phyloP scores from a whole-genome alignment of 2,888 invertebrate species.

The Ormyrus nitidulus region DNA sequence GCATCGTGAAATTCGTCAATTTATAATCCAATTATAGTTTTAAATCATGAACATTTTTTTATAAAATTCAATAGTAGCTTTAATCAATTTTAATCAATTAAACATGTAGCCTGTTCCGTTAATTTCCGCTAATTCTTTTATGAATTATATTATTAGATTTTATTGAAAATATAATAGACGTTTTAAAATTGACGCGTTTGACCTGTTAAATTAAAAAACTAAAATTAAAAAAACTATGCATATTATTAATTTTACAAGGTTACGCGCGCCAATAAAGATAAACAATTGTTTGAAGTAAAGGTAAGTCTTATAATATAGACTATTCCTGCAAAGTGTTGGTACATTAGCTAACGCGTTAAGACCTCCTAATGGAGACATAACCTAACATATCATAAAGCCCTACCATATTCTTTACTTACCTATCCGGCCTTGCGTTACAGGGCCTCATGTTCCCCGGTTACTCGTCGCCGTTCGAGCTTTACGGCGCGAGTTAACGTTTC shows the following conservation, averaged over 20 bases:
- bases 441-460: background rate
- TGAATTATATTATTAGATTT: too few relatives aligned
- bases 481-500: constrained; percentile 54
- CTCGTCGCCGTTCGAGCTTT: constrained; percentile 50
- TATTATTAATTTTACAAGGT: constrained; percentile 1
- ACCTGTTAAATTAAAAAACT: too few relatives aligned
- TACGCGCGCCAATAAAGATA: constrained; percentile 25
- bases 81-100: too few relatives aligned
- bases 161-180: too few relatives aligned
- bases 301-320: background rate
- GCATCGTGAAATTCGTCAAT: too few relatives aligned
- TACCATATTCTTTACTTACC: constrained; percentile 43
- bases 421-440: background rate
- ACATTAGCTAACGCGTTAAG: constrained; percentile 45
- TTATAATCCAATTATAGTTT: too few relatives aligned
- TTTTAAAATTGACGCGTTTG: too few relatives aligned
- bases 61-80: too few relatives aligned
- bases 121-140: too few relatives aligned
- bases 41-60: too few relatives aligned
- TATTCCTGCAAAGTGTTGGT: constrained; percentile 33
- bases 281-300: constrained; percentile 11
- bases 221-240: background rate
- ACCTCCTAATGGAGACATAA: constrained; percentile 47
- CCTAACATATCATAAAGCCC: constrained; percentile 49
- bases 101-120: too few relatives aligned